These are phyloP conservation scores for Gobio gobio DNA, from an alignment of 2,113 vertebrate species.

Conservation along the genomic window DNA sequence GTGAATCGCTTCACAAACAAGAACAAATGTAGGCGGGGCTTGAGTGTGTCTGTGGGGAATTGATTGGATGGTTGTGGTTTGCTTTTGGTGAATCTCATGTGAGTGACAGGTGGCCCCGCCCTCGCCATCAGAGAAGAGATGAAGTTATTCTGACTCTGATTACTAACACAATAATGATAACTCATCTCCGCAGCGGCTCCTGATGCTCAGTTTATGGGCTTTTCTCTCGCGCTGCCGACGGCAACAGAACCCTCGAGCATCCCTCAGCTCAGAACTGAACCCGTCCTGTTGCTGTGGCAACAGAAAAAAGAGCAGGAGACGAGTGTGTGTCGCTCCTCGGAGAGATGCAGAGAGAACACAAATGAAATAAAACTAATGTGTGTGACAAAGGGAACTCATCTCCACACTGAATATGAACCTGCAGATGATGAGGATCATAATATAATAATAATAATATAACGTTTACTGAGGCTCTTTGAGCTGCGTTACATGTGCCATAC, in stretches of 20 bases:
- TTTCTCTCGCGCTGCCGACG: slow-evolving; percentile 41
- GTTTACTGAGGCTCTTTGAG: background rate
- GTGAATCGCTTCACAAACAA: no score
- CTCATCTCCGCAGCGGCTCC: background rate
- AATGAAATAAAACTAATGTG: background rate
- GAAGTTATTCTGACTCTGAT: no score
- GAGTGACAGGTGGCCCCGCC: no score
- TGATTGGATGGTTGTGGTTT: no score
- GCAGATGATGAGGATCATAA: no score
- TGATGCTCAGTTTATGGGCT: slow-evolving; percentile 21
- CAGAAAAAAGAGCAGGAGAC: background rate
- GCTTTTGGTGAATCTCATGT: no score
- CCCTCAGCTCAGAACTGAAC: slow-evolving; percentile 45
- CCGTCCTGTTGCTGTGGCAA: slow-evolving; percentile 57
- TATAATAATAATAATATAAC: no score
- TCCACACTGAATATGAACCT: background rate
- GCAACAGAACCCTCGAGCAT: slow-evolving; percentile 41
- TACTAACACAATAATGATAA: no score
- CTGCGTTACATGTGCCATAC: background rate
- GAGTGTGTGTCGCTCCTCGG: background rate
- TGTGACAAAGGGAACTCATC: background rate
- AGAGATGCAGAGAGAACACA: slow-evolving; percentile 21
- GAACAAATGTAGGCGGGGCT: no score
- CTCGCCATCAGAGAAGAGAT: no score
- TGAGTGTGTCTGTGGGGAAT: no score